phyloP scores from a whole-genome alignment of 2,113 vertebrate genomes.

The Galemys pyrenaicus region DNA sequence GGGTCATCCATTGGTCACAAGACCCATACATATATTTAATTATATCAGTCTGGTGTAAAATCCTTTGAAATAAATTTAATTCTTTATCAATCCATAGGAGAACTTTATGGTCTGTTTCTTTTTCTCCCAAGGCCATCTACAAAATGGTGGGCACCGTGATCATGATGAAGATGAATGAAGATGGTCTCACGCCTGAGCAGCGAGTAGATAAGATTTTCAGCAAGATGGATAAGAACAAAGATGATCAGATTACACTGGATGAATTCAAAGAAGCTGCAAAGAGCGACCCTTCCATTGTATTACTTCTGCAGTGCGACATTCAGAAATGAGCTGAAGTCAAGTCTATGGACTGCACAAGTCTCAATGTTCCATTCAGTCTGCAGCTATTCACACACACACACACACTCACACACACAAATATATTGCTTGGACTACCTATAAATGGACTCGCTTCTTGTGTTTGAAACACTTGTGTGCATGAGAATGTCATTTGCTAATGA shows the following conservation, averaged over 20 bases:
- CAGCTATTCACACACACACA: constrained; percentile 92
- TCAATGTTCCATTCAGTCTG: constrained; percentile 98
- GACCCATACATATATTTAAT: neutral
- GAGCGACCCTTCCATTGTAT: constrained; percentile 98
- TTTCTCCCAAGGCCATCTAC: constrained; percentile 93
- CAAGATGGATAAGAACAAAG: constrained; percentile 99
- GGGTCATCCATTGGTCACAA: neutral
- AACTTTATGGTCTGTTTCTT: neutral
- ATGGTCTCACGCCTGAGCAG: constrained; percentile 97
- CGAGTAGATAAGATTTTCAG: constrained; percentile 99
- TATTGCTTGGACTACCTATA: constrained; percentile 99
- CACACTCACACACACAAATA: constrained; percentile 83
- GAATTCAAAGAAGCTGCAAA: constrained; percentile 99
- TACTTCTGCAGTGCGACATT: constrained; percentile 99
- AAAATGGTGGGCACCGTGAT: constrained; percentile 99
- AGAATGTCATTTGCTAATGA: constrained; percentile 99
- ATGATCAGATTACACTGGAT: constrained; percentile 98
- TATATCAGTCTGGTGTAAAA: neutral
- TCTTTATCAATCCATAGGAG: neutral
- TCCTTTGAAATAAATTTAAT: neutral
- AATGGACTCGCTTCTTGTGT: constrained; percentile 99
- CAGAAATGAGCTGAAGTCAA: constrained; percentile 93
- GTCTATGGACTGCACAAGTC: constrained; percentile 94
- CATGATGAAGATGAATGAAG: constrained; percentile 99
- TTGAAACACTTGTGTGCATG: constrained; percentile 99